A percentile compares a stretch with the other conserved stretches of the same genome.
These are phyloP conservation scores for Acropora tenuis DNA, from an alignment of 64 coral and sea anemone species.

Conservation along the genomic window DNA sequence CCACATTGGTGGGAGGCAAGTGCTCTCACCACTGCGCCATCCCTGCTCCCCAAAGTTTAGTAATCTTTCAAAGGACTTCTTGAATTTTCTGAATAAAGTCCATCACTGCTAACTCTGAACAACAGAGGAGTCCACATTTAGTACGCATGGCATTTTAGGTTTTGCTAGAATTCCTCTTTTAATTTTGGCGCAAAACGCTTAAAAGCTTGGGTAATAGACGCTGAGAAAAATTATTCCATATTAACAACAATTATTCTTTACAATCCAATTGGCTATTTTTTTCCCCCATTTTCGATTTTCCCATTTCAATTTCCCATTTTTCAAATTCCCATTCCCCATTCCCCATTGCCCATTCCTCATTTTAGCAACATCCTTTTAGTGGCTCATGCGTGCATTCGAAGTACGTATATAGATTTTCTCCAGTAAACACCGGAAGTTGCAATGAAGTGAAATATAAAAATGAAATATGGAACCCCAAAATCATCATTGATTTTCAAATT, in stretches of 20 bases:
- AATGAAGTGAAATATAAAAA: too few relatives aligned
- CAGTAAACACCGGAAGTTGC: too few relatives aligned
- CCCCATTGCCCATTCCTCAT: background rate
- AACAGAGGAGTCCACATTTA: background rate
- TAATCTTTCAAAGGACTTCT: background rate
- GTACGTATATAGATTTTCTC: too few relatives aligned
- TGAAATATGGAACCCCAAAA: too few relatives aligned
- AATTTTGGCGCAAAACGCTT: background rate
- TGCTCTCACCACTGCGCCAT: too few relatives aligned
- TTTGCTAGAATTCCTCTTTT: background rate
- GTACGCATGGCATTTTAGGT: background rate
- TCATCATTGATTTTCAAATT: too few relatives aligned
- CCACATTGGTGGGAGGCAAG: too few relatives aligned
- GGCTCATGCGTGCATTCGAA: too few relatives aligned
- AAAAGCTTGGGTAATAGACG: background rate
- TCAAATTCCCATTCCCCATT: background rate
- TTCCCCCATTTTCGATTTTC: background rate
- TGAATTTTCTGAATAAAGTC: background rate
- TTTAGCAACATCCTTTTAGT: background rate
- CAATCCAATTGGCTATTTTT: background rate
- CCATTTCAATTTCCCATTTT: background rate
- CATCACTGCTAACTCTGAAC: background rate
- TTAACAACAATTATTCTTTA: background rate
- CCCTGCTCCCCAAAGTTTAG: background rate
- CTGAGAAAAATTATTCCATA: background rate